Percentiles rank a stretch among this genome's conserved stretches.
phyloP scores from a whole-genome alignment of 2,113 vertebrate species.

The Ptyas mucosa region DNA sequence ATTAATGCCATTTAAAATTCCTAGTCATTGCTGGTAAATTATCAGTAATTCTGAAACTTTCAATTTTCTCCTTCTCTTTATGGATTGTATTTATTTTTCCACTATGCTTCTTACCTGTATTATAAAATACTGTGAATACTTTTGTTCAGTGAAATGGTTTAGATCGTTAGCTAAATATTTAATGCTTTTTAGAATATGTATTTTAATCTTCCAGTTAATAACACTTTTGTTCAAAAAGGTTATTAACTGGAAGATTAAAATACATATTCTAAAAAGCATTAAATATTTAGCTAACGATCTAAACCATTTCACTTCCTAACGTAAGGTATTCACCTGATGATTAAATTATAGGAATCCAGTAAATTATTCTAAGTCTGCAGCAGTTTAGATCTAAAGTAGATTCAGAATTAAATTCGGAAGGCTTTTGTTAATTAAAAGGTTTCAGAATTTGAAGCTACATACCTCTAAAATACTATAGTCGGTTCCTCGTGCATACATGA shows the following conservation, averaged over 20 bases:
- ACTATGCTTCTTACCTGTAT: not conserved
- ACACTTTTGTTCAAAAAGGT: not conserved
- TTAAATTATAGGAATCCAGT: not conserved
- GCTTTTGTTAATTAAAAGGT: not conserved
- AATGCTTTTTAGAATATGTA: not conserved
- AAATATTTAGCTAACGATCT: not conserved
- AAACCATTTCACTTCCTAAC: not conserved
- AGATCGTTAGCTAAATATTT: not conserved
- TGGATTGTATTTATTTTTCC: not conserved
- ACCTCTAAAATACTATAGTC: constrained; percentile 98
- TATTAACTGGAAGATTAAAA: not conserved
- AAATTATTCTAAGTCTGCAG: not conserved
- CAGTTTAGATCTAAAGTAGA: not conserved
- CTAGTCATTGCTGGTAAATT: not conserved
- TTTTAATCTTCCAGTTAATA: not conserved
- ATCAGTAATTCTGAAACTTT: not conserved
- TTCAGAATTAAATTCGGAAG: not conserved
- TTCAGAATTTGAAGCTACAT: constrained; percentile 9
- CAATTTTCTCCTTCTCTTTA: not conserved
- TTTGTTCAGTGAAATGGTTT: not conserved
- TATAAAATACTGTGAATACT: not conserved
- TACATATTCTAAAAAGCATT: not conserved
- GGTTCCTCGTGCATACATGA: constrained; percentile 95
- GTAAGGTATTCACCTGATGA: not conserved
- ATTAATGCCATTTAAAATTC: not conserved